Evolutionary conservation across 2,888 invertebrate species (phyloP).

Genomic region (Julus scandinavius): DNA sequence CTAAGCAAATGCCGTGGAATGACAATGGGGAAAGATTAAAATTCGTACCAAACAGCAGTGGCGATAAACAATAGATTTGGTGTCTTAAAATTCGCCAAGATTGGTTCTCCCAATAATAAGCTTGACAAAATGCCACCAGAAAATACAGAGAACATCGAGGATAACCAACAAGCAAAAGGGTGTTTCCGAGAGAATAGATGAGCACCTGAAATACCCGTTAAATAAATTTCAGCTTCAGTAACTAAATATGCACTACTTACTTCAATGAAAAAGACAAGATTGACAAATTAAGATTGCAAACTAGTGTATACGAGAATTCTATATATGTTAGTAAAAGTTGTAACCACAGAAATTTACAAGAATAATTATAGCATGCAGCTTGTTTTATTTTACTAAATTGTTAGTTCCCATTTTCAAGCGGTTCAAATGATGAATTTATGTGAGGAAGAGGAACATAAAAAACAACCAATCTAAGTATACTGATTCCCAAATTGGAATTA

Average conservation of each 20-base stretch:
- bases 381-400: too few species aligned
- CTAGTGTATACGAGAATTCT: neutral
- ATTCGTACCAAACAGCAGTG: slow-evolving; percentile 84
- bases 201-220: slow-evolving; percentile 72
- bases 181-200: slow-evolving; percentile 95
- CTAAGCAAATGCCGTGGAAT: neutral
- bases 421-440: too few species aligned
- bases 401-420: too few species aligned
- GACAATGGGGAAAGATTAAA: neutral
- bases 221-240: neutral
- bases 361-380: too few species aligned
- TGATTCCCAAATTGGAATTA: too few species aligned
- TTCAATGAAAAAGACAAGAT: neutral
- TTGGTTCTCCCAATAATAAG: slow-evolving; percentile 94
- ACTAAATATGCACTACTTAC: neutral
- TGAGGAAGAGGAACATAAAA: too few species aligned
- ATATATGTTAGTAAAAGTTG: too few species aligned
- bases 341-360: too few species aligned
- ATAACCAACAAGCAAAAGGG: slow-evolving; percentile 97
- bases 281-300: neutral
- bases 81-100: slow-evolving; percentile 94
- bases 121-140: slow-evolving; percentile 97
- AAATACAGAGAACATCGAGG: slow-evolving; percentile 97
- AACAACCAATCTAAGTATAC: too few species aligned
- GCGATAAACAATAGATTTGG: slow-evolving; percentile 92